phyloP scores from a whole-genome alignment of 2,113 vertebrate species.

The Thamnophis sirtalis region DNA sequence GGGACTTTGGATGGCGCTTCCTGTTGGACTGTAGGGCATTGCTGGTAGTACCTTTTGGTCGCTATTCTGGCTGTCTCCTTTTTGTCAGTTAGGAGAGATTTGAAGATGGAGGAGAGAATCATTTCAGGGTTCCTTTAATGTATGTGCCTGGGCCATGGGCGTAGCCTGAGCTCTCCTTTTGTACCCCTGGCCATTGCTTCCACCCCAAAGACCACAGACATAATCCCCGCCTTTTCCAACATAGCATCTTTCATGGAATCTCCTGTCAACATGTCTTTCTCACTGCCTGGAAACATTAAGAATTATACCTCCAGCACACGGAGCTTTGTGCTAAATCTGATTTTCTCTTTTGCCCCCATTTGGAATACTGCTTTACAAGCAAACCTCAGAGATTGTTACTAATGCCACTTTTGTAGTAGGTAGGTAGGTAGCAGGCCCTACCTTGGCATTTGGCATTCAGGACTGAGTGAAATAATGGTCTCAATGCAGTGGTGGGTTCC shows the following conservation, averaged over 20 bases:
- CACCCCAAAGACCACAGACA: too few species aligned
- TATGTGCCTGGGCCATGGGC: not conserved
- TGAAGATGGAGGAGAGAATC: not conserved
- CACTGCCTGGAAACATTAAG: not conserved
- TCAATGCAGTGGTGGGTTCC: too few species aligned
- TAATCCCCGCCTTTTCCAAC: not conserved
- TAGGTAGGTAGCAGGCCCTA: not conserved
- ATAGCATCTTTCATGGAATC: not conserved
- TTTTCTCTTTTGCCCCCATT: not conserved
- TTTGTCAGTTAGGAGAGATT: not conserved
- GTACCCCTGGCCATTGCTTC: not conserved
- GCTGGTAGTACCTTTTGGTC: not conserved
- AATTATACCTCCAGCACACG: not conserved
- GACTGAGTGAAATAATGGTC: not conserved
- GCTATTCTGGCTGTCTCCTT: not conserved
- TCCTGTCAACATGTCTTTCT: not conserved
- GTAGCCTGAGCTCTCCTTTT: not conserved
- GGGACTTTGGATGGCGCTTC: not conserved
- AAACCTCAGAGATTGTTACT: not conserved
- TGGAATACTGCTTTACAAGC: not conserved
- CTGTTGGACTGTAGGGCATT: not conserved
- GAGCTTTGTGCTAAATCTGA: not conserved
- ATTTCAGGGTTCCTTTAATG: not conserved
- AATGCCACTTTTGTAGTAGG: not conserved
- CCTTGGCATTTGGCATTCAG: not conserved